Conservation (phyloP, 1,140 invertebrate species). For the Anagrus nilaparvatae region DNA sequence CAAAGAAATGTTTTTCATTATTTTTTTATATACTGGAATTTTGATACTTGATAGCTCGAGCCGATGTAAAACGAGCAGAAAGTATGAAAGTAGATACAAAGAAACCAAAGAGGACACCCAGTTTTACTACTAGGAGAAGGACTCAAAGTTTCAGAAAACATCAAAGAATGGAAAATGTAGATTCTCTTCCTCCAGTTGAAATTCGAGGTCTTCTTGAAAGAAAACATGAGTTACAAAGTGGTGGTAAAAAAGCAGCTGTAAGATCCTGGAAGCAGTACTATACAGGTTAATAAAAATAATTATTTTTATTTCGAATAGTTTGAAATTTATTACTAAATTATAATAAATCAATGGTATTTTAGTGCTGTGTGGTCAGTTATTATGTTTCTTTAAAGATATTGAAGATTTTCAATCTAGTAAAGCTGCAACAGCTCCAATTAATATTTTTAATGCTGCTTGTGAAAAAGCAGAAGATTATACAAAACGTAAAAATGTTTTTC, state of each 20-base stretch:
- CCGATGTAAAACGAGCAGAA: constrained; percentile 71
- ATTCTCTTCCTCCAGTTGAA: constrained; percentile 77
- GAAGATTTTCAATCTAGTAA: constrained; percentile 82
- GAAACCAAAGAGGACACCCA: constrained; percentile 82
- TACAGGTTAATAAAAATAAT: constrained; percentile 44
- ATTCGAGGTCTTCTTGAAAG: constrained; percentile 86
- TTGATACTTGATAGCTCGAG: constrained; percentile 36
- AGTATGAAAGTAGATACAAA: constrained; percentile 73
- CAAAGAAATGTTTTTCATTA: background rate
- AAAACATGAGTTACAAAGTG: constrained; percentile 88
- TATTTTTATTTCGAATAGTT: constrained; percentile 4
- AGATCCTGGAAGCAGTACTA: constrained; percentile 94
- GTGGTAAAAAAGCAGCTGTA: constrained; percentile 88
- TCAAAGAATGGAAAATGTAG: constrained; percentile 57
- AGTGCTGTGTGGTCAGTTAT: constrained; percentile 88
- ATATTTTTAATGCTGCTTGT: constrained; percentile 77
- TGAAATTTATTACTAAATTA: background rate
- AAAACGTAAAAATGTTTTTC: constrained; percentile 89
- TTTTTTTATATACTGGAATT: constrained; percentile 7
- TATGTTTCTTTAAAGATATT: constrained; percentile 97
- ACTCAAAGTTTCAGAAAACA: constrained; percentile 82
- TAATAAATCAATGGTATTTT: constrained; percentile 17
- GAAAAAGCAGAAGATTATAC: constrained; percentile 85
- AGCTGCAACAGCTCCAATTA: constrained; percentile 80
- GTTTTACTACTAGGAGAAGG: constrained; percentile 83